Evolutionary conservation across 2,888 invertebrate species (phyloP), one percentile per base, ranked within the genome.

Genomic region (Horisme vitalbata): DNA sequence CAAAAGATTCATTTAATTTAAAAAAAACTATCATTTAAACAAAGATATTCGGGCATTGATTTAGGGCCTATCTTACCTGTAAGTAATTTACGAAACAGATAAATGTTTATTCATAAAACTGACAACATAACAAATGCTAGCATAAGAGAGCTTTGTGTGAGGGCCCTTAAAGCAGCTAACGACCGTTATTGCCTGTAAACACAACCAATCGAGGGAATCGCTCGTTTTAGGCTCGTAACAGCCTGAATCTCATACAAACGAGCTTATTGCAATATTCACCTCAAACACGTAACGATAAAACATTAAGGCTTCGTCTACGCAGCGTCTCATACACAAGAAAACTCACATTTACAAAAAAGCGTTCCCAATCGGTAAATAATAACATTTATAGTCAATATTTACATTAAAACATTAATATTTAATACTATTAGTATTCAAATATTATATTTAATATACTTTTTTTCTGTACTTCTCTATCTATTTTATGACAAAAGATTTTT

Each of bases 381-480:
- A 65, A 68, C 62, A 56, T 64, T 56, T 57, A 64, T 59, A 63
- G 58, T 41, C 65, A 58, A 62, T 70, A 73, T 66, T 68, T 75
- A 70, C 70, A 65, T 79, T 75, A 76, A 76, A 79, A 75, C 70
- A 76, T 77, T 26, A 71, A 74, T 75, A 75, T 76, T 77, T 72
- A 78, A 76, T 69, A 68, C 67, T 78, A 79, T 74, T 39, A 46
- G 54, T 59, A 74, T 73, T 71, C 55, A 73, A 75, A 76, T 78
- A 77, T 76, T 72, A 72, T 57, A 64, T 75, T 18, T 49, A 63
- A 64, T 74, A 71, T 71, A 68, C 63, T 68, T 66, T 71, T 75
- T 66, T 71, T 75, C 68, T 75, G 73, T 78, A 80, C 67, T 71
- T 61, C 52, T 74, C 73, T 80, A 78, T 75, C 66, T 73, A 55